phyloP scores from a whole-genome alignment of 2,888 invertebrate species.

The Priocnemis perturbator region DNA sequence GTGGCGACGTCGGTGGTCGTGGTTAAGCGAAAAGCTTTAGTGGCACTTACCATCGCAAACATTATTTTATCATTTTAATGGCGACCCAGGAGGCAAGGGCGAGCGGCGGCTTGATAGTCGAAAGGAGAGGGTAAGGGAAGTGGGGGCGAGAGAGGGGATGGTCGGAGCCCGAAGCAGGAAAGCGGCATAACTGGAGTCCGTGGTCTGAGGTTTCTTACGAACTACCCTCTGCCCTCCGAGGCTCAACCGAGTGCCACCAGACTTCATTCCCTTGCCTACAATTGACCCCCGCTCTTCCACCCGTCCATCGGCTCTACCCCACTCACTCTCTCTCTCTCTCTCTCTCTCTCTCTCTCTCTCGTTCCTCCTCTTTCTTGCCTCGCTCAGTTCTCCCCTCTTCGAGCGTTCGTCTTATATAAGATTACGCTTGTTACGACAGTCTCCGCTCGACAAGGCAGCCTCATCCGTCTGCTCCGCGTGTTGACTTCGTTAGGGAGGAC shows the following conservation, averaged over 20 bases:
- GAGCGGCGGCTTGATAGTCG: constrained; percentile 9
- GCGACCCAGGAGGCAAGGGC: constrained; percentile 47
- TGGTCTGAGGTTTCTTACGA: constrained; percentile 55
- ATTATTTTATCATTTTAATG: constrained; percentile 74
- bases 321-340: neutral
- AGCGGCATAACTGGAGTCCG: constrained; percentile 53
- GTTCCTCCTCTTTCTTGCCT: constrained; percentile 17
- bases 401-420: constrained; percentile 61
- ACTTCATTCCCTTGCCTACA: constrained; percentile 37
- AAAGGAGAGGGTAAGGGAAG: constrained; percentile 3
- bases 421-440: constrained; percentile 70
- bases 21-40: constrained; percentile 65
- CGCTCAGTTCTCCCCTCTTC: constrained; percentile 18
- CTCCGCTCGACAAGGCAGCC: constrained; percentile 59
- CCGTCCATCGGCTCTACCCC: constrained; percentile 18
- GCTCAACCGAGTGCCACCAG: neutral
- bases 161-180: constrained; percentile 34
- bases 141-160: constrained; percentile 15
- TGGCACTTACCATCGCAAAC: constrained; percentile 72
- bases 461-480: constrained; percentile 54
- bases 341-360: constrained; percentile 47
- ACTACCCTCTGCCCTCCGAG: neutral
- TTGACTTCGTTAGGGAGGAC: constrained; percentile 69
- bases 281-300: constrained; percentile 16
- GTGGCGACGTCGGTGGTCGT: constrained; percentile 43